Evolutionary conservation across 30 jellyfish, hydroid and myxozoan genomes (phyloP), one percentile per base, ranked within the genome.

Genomic region (Pelagia noctiluca): DNA sequence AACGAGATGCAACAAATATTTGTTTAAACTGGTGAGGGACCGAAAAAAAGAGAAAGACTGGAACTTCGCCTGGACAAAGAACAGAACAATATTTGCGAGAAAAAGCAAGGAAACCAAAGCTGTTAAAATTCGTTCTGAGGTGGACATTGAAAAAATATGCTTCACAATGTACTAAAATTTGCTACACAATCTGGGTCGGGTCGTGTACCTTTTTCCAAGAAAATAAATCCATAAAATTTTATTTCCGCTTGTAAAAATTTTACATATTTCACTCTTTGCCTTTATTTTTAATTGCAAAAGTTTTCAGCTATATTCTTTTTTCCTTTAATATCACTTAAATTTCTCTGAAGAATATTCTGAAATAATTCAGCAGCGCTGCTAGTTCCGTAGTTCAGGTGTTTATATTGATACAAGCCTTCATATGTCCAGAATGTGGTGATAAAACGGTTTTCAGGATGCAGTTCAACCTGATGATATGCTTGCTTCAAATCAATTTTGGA

Each of bases 401-500:
- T 35, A 30, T 70, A 36, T 30, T 70, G 83, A 36, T 38, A 73
- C 49, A 73, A 73, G 21, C 85, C 85, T 38, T 38, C 31, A 50
- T 73, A 75, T 29, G 85, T 73, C 22, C 85, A 38, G 88, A 50
- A 76, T 23, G 85, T 76, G 2, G 84, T 76, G 34, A 76, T 76
- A 31, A 50, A 76, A 19, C 88, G 53, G 63, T 65, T 23, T 25
- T 60, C 88, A 11, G 53, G 16, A 1, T 42, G 52, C 50, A 74
- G 25, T 35, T 38, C 86, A 42, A 74, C 16, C 86, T 74, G 86
- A 74, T 74, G 84, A 50, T 46, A 74, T 42, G 86, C 86, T 7
- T 50, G 42, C 22, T 53, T 74, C 2, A 74, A 26, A 35, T 74
- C 86, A 1, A 74, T 48, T 80, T 74, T 74, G 28, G 86, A 74